A percentile compares a stretch with the other conserved stretches of the same genome.
These are phyloP conservation scores for Cantharis nigra DNA, from an alignment of 2,888 invertebrate species.

Conservation along the genomic window DNA sequence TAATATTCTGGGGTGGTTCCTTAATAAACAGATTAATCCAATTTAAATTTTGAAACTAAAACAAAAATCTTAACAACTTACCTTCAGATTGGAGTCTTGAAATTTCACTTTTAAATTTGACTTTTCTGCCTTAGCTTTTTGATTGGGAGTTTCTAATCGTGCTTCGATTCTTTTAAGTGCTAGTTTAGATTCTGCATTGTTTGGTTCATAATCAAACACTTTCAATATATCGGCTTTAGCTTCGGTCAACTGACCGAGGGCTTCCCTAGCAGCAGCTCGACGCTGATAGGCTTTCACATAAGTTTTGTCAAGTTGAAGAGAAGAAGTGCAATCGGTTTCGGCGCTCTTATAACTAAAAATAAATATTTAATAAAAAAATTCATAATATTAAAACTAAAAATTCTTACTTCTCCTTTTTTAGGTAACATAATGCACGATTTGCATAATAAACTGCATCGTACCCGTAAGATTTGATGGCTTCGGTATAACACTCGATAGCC, in stretches of 20 bases:
- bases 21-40: not conserved
- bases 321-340: slow-evolving; percentile 79
- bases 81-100: not conserved
- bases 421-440: slow-evolving; percentile 84
- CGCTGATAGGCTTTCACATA: slow-evolving; percentile 87
- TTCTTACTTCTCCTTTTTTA: slow-evolving; percentile 79
- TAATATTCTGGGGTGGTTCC: not conserved
- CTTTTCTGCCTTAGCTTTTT: not conserved
- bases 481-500: slow-evolving; percentile 84
- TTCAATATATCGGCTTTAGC: slow-evolving; percentile 74
- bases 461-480: slow-evolving; percentile 82
- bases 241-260: slow-evolving; percentile 69
- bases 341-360: slow-evolving; percentile 68
- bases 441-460: slow-evolving; percentile 82
- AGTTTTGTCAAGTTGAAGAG: slow-evolving; percentile 74
- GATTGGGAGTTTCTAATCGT: not conserved
- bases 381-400: slow-evolving; percentile 26
- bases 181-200: slow-evolving; percentile 70
- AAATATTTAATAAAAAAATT: not conserved
- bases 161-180: slow-evolving; percentile 64
- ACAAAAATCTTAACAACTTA: not conserved
- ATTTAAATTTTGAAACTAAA: no score
- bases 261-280: slow-evolving; percentile 76
- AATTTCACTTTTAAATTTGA: not conserved
- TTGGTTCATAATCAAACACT: slow-evolving; percentile 77